These are phyloP conservation scores for Callorhinus ursinus DNA, from an alignment of 2,113 vertebrate species.

Conservation along the genomic window DNA sequence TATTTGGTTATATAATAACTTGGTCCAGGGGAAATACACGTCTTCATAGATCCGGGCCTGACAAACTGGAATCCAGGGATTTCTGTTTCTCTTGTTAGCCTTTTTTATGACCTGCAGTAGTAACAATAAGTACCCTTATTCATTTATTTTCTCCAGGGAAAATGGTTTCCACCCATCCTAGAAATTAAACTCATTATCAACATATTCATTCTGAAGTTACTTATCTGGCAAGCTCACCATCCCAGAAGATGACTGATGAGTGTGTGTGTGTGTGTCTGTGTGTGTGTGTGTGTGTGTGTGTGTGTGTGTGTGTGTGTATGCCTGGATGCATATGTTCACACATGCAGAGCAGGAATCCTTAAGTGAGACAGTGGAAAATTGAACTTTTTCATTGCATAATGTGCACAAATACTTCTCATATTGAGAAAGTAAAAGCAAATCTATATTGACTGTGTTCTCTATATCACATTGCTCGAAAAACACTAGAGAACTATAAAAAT, in stretches of 20 bases:
- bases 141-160: not conserved
- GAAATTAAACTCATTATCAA: not conserved
- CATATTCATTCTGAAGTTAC: not conserved
- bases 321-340: not conserved
- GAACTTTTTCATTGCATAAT: not conserved
- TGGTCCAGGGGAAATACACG: fast-evolving
- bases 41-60: not conserved
- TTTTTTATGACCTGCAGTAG: not conserved
- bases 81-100: not conserved
- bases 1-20: not conserved
- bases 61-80: not conserved
- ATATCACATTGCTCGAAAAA: not conserved
- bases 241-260: not conserved
- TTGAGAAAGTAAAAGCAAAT: not conserved
- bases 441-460: not conserved
- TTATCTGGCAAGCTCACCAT: not conserved
- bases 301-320: fast-evolving
- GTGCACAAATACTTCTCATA: not conserved
- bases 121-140: not conserved
- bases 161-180: not conserved
- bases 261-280: not conserved
- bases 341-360: not conserved
- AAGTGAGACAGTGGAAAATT: not conserved
- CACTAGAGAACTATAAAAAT: not conserved
- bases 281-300: fast-evolving